Percentiles rank a stretch among this genome's conserved stretches.
These are phyloP conservation scores for Smittia sp. DNA, from an alignment of 2,888 invertebrate genomes.

Conservation along the genomic window DNA sequence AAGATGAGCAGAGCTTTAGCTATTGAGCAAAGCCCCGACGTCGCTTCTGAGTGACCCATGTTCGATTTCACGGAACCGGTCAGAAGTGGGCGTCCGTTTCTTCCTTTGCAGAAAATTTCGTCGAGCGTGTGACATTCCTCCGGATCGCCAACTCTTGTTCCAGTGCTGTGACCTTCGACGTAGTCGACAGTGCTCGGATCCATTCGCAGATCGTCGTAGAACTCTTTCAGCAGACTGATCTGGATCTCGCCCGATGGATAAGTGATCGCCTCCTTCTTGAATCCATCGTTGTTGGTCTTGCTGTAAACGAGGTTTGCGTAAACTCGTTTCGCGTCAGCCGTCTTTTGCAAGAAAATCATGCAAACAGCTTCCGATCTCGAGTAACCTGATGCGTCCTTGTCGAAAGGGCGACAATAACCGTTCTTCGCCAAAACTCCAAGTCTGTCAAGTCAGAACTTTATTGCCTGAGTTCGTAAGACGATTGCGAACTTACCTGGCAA, in stretches of 20 bases:
- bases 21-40: constrained; percentile 72
- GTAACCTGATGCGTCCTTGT: constrained; percentile 51
- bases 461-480: not conserved
- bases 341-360: constrained; percentile 62
- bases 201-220: constrained; percentile 73
- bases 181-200: constrained; percentile 77
- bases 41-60: constrained; percentile 82
- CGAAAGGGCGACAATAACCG: constrained; percentile 34
- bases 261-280: constrained; percentile 79
- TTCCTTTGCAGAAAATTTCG: constrained; percentile 63
- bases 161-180: constrained; percentile 93
- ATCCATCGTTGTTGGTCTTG: constrained; percentile 82
- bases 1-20: constrained; percentile 74
- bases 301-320: constrained; percentile 62
- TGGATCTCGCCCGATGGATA: constrained; percentile 73
- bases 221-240: constrained; percentile 69
- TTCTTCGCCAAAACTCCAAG: constrained; percentile 33
- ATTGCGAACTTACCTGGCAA: constrained; percentile 57
- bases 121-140: constrained; percentile 77
- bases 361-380: constrained; percentile 69
- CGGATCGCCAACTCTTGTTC: constrained; percentile 69
- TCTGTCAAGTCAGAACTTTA: constrained; percentile 25
- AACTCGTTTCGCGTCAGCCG: constrained; percentile 54
- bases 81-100: constrained; percentile 57
- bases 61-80: constrained; percentile 87